Evolutionary conservation across 2,797 vertebrate genomes (phyloP).

Genomic region (Threskiornis aethiopicus): DNA sequence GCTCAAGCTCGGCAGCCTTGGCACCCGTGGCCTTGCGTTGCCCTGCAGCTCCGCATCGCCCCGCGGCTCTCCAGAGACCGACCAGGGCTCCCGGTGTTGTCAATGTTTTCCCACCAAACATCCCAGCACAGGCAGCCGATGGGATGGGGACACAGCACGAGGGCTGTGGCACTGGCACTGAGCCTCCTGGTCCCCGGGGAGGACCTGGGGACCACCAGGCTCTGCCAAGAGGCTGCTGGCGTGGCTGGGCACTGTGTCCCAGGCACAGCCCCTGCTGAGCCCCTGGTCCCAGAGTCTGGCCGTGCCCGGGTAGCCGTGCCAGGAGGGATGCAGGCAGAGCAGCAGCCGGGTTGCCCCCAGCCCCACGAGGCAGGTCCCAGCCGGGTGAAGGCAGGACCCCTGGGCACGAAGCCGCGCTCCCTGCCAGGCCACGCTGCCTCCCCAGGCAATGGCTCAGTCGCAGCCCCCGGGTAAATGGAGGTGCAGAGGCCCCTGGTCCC

Average conservation of each 20-base stretch:
- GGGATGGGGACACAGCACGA: background rate
- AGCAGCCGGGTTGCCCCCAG: background rate
- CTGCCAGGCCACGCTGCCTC: background rate
- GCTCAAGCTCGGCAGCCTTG: fast-evolving
- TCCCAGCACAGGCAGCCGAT: fast-evolving
- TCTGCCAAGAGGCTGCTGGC: background rate
- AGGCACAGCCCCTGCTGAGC: background rate
- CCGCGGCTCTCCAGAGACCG: fast-evolving
- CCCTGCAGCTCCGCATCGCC: background rate
- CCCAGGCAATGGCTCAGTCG: background rate
- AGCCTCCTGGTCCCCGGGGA: background rate
- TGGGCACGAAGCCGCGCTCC: background rate
- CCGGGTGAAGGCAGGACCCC: fast-evolving
- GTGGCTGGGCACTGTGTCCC: fast-evolving
- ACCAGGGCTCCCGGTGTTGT: background rate
- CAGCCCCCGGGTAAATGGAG: background rate
- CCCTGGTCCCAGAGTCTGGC: background rate
- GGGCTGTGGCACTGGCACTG: fast-evolving
- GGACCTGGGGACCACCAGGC: background rate
- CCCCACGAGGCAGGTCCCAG: background rate
- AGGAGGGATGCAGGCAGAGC: fast-evolving
- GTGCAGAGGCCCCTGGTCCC: background rate
- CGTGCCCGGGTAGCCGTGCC: background rate
- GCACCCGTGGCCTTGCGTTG: fast-evolving
- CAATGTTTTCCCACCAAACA: fast-evolving